phyloP scores from a whole-genome alignment of 2,888 invertebrate genomes.

The Clunio marinus region DNA sequence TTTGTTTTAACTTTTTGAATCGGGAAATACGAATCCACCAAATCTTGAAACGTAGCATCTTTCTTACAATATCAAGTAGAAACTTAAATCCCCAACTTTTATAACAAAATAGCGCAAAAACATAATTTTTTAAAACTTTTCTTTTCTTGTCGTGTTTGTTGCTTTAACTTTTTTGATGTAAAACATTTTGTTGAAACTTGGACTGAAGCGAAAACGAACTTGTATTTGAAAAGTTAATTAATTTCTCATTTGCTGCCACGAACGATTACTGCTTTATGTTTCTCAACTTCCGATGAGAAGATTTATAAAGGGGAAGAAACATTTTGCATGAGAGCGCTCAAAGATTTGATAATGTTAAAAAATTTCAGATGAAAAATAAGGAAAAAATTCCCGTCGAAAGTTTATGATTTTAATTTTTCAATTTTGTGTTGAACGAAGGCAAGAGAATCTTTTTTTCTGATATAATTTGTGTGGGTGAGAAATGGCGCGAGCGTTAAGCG shows the following conservation, averaged over 20 bases:
- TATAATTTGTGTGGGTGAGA: background rate
- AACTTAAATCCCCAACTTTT: conserved; percentile 9
- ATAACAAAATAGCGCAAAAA: background rate
- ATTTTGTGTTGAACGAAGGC: background rate
- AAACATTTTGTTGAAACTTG: conserved; percentile 9
- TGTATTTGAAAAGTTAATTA: conserved; percentile 19
- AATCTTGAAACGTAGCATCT: background rate
- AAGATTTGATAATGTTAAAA: conserved; percentile 15
- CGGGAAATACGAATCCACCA: no score
- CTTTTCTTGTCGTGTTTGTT: background rate
- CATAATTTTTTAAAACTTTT: background rate
- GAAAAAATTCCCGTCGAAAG: background rate
- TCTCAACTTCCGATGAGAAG: background rate
- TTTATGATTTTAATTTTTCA: no score
- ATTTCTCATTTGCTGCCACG: conserved; percentile 19
- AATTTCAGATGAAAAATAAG: background rate
- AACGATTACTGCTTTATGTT: background rate
- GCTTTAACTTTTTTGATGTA: conserved; percentile 1
- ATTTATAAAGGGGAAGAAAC: no score
- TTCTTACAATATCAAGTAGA: conserved; percentile 23
- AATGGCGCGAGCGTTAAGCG: background rate
- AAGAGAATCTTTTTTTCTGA: background rate
- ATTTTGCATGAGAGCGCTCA: background rate
- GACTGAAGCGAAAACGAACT: background rate
- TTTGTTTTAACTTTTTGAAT: no score